Percentiles rank a stretch among this genome's conserved stretches.
These are phyloP conservation scores for Sycophila texana DNA, from an alignment of 2,888 invertebrate genomes.

Conservation along the genomic window DNA sequence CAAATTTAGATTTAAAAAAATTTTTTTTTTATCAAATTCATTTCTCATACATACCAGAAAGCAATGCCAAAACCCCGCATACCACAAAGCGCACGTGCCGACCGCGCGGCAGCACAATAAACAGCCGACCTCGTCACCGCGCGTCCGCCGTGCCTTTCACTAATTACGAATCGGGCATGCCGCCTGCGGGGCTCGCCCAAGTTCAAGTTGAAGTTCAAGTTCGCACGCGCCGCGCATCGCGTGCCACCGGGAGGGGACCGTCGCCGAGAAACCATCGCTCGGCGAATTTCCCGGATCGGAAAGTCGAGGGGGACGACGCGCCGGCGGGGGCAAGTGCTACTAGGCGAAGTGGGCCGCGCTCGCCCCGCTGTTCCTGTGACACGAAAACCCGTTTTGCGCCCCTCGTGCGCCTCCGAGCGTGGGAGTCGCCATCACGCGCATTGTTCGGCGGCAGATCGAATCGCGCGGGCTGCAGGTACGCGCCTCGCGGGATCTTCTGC, in stretches of 20 bases:
- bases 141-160: constrained; percentile 11
- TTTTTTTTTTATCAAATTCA: no score
- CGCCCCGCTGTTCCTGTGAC: constrained; percentile 69
- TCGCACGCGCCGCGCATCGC: constrained; percentile 7
- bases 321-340: no score
- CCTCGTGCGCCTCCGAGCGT: constrained; percentile 5
- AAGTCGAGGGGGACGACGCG: no score
- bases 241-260: constrained; percentile 16
- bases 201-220: constrained; percentile 37
- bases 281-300: no score
- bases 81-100: not conserved
- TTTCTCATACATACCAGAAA: no score
- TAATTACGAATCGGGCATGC: constrained; percentile 20
- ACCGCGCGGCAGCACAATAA: not conserved
- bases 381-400: constrained; percentile 68
- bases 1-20: no score
- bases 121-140: not conserved
- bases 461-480: no score
- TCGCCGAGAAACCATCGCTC: not conserved
- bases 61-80: not conserved
- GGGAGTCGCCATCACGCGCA: no score
- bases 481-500: no score
- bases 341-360: constrained; percentile 19
- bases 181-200: not conserved
- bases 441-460: no score